These are phyloP conservation scores for Tragelaphus eurycerus DNA, from an alignment of 2,797 vertebrate genomes.

Conservation along the genomic window DNA sequence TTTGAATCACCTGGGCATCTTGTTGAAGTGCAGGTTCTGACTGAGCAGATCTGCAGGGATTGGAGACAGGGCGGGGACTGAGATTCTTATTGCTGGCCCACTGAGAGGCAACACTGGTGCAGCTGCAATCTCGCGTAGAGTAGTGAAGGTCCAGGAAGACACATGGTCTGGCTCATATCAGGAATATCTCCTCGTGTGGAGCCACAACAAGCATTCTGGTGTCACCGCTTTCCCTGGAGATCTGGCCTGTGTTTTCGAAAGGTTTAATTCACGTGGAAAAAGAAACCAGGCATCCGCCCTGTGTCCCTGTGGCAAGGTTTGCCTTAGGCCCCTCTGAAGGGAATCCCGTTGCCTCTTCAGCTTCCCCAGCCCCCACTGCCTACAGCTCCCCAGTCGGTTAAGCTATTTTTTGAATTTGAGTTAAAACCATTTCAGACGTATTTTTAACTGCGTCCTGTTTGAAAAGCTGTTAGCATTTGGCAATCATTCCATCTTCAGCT, in stretches of 20 bases:
- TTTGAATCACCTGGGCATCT: background rate
- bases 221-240: background rate
- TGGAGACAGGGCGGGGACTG: background rate
- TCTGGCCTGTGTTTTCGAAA: background rate
- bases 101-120: background rate
- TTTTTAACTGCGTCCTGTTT: conserved; percentile 76
- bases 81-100: background rate
- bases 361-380: conserved; percentile 55
- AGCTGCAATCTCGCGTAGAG: background rate
- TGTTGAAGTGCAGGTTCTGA: background rate
- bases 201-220: background rate
- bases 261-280: conserved; percentile 17
- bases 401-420: conserved; percentile 74
- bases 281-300: background rate
- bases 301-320: background rate
- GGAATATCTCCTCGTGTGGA: background rate
- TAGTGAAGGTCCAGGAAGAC: background rate
- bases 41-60: background rate
- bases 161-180: background rate
- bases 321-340: background rate
- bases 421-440: conserved; percentile 72
- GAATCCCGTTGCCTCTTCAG: conserved; percentile 61
- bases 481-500: conserved; percentile 77
- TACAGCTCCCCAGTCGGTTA: conserved; percentile 52
- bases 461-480: conserved; percentile 78